Conservation (phyloP, 1,140 invertebrate genomes). For the Drosophila insularis region DNA sequence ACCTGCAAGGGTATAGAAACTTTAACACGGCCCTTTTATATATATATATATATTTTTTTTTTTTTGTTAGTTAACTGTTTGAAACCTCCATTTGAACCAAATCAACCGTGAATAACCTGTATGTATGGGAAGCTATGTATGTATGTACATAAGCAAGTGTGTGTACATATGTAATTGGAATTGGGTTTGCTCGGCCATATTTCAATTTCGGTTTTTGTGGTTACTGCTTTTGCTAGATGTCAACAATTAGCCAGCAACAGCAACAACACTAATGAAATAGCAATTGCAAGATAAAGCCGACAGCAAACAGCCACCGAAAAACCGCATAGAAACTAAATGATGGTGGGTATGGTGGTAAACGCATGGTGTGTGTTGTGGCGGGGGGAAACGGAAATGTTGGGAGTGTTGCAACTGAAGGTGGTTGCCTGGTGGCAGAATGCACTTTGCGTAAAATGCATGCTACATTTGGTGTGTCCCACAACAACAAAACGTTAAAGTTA, state of each 20-base stretch:
- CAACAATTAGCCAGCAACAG: slow-evolving; percentile 26
- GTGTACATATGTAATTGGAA: slow-evolving; percentile 17
- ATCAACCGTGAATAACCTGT: slow-evolving; percentile 10
- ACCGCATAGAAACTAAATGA: slow-evolving; percentile 8
- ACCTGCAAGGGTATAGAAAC: no score
- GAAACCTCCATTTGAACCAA: not conserved
- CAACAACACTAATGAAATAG: slow-evolving; percentile 8
- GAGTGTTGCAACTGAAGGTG: not conserved
- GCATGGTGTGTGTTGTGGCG: no score
- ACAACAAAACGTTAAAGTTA: slow-evolving; percentile 8
- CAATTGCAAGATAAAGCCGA: slow-evolving; percentile 20
- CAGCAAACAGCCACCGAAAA: slow-evolving; percentile 10
- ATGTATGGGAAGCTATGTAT: not conserved
- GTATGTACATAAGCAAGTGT: slow-evolving; percentile 1
- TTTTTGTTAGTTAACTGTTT: not conserved
- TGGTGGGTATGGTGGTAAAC: no score
- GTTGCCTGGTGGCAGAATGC: slow-evolving; percentile 2
- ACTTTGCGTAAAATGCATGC: slow-evolving; percentile 23
- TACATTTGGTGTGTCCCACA: slow-evolving; percentile 14
- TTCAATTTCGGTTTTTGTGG: slow-evolving; percentile 33
- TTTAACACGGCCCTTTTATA: no score
- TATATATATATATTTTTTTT: no score
- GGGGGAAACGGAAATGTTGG: not conserved
- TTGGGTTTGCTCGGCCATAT: slow-evolving; percentile 20
- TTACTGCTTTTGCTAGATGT: slow-evolving; percentile 22